Percentiles rank a stretch among this genome's conserved stretches.
phyloP scores from a whole-genome alignment of 2,113 vertebrate species.

The Eubucco bourcierii region DNA sequence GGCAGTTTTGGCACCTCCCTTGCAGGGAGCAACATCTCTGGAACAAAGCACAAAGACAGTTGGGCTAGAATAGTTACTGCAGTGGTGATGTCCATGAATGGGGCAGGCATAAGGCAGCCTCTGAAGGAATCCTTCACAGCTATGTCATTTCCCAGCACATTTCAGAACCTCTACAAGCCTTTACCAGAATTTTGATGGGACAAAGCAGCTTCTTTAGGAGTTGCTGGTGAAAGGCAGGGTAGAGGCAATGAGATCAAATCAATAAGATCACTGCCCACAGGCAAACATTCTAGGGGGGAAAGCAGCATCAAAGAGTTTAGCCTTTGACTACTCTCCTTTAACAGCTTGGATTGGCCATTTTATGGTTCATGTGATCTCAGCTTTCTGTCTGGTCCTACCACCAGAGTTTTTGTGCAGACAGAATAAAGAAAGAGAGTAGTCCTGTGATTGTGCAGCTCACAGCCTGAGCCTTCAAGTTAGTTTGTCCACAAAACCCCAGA shows the following conservation, averaged over 20 bases:
- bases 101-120: background rate
- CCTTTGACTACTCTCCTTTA: background rate
- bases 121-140: background rate
- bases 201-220: background rate
- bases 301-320: background rate
- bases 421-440: background rate
- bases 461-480: background rate
- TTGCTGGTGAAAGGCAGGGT: background rate
- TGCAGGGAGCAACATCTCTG: background rate
- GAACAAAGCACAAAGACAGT: background rate
- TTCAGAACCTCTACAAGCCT: background rate
- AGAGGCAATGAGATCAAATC: background rate
- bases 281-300: background rate
- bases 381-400: background rate
- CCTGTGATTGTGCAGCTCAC: background rate
- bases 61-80: background rate
- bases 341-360: background rate
- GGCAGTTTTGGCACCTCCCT: background rate
- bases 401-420: background rate
- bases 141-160: background rate
- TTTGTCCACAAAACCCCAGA: background rate
- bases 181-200: background rate
- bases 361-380: background rate
- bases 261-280: background rate
- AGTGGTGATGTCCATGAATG: rapidly evolving